These are phyloP conservation scores for Halcyon chelicuti DNA, from an alignment of 2,797 vertebrate species.

Conservation along the genomic window DNA sequence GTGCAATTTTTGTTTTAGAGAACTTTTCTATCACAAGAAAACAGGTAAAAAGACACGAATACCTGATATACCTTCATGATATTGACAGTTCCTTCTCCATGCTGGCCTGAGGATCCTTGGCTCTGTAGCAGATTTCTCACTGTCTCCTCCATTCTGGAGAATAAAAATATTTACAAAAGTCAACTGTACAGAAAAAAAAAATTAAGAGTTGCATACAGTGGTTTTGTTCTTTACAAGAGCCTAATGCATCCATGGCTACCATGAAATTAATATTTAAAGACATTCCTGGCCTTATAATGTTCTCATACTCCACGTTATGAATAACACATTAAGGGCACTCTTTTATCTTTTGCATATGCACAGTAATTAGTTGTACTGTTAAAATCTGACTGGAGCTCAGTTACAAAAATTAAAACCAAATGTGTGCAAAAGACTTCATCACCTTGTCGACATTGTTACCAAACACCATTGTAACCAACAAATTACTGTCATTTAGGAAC, in stretches of 20 bases:
- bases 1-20: neutral
- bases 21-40: neutral
- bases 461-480: neutral
- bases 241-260: conserved; percentile 30
- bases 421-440: neutral
- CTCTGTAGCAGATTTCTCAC: conserved; percentile 89
- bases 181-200: neutral
- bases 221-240: conserved; percentile 13
- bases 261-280: conserved; percentile 65
- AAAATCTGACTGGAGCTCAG: neutral
- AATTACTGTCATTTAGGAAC: neutral
- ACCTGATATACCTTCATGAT: conserved; percentile 90
- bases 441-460: neutral
- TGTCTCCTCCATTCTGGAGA: conserved; percentile 92
- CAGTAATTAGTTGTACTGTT: conserved; percentile 42
- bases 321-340: conserved; percentile 63
- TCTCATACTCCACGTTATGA: conserved; percentile 57
- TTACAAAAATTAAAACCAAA: neutral
- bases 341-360: conserved; percentile 44
- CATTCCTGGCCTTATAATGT: conserved; percentile 13
- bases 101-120: conserved; percentile 84
- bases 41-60: conserved; percentile 32
- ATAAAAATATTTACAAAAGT: conserved; percentile 56
- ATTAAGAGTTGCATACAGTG: neutral
- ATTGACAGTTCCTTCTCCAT: conserved; percentile 83